phyloP scores from a whole-genome alignment of 2,797 vertebrate species.

The Sebastes aleutianus region DNA sequence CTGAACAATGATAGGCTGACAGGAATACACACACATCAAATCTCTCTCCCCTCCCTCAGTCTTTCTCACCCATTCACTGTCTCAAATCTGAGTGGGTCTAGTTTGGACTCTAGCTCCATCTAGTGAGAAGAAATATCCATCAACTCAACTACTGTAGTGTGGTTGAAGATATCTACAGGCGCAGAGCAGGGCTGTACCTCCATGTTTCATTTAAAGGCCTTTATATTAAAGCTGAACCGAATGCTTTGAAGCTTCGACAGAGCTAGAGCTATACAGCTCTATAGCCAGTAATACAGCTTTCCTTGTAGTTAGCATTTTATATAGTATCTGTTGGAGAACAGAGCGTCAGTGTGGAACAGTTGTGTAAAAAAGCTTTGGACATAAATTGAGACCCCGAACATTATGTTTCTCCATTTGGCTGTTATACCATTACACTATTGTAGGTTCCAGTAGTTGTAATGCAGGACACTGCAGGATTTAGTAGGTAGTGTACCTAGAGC shows the following conservation, averaged over 20 bases:
- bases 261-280: too few species aligned
- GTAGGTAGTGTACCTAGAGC: background rate
- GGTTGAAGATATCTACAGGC: background rate
- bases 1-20: conserved; percentile 4
- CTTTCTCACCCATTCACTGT: background rate
- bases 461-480: too few species aligned
- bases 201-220: background rate
- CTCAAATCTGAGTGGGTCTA: background rate
- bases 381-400: too few species aligned
- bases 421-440: too few species aligned
- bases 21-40: background rate
- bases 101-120: conserved; percentile 64
- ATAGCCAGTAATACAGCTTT: too few species aligned
- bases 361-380: too few species aligned
- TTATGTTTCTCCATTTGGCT: too few species aligned
- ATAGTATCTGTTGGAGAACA: background rate
- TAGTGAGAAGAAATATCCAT: conserved; percentile 43
- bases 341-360: too few species aligned
- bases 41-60: background rate
- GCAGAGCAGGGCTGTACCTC: background rate
- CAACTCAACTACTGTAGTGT: background rate
- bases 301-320: too few species aligned
- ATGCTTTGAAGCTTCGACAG: too few species aligned
- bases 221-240: too few species aligned
- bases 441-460: too few species aligned